These are phyloP conservation scores for Dasypolia templi DNA, from an alignment of 2,888 invertebrate species.

Conservation along the genomic window DNA sequence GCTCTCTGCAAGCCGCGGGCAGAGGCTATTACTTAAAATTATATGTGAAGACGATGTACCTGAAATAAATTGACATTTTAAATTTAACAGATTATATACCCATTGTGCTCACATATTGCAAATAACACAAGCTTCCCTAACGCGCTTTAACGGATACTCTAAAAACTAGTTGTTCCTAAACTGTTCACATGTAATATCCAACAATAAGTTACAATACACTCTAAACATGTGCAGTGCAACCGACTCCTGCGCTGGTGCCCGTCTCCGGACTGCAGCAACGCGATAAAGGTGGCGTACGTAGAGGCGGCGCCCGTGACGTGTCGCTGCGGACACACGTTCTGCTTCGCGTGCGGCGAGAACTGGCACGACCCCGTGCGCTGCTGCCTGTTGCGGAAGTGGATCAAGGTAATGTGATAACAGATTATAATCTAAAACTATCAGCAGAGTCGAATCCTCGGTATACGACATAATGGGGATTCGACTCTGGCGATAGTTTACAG, in stretches of 20 bases:
- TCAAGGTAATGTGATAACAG: slow-evolving; percentile 91
- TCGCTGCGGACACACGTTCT: slow-evolving; percentile 97
- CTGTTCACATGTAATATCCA: neutral
- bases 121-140: neutral
- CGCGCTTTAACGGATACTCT: neutral
- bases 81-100: too few relatives aligned
- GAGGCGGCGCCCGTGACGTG: slow-evolving; percentile 98
- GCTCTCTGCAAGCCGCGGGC: too few relatives aligned
- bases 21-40: neutral
- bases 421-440: neutral
- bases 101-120: too few relatives aligned
- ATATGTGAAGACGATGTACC: neutral
- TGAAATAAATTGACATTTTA: too few relatives aligned
- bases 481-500: too few relatives aligned
- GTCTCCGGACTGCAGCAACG: slow-evolving; percentile 99
- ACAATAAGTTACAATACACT: neutral
- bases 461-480: too few relatives aligned
- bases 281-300: slow-evolving; percentile 97
- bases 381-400: slow-evolving; percentile 97
- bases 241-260: slow-evolving; percentile 99
- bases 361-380: slow-evolving; percentile 99
- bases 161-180: neutral
- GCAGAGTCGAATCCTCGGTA: too few relatives aligned
- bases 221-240: slow-evolving; percentile 94
- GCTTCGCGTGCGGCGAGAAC: slow-evolving; percentile 98